Evolutionary conservation across 2,888 invertebrate genomes (phyloP).

Genomic region (Mythimna ferrago): DNA sequence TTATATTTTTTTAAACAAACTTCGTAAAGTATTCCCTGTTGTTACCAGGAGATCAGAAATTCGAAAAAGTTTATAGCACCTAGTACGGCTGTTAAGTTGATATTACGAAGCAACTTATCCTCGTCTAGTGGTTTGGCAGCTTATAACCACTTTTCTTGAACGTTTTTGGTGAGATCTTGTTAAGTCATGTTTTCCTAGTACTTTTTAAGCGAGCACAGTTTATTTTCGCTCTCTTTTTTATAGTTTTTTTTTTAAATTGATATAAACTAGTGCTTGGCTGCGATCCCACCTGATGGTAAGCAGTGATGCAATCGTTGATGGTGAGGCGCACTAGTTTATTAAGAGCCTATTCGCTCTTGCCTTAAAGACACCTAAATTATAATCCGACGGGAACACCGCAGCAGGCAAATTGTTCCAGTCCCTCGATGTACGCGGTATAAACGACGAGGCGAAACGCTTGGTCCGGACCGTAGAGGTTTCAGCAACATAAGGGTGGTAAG

Average conservation of each 20-base stretch:
- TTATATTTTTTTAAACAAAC: conserved; percentile 37
- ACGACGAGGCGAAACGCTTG: no score
- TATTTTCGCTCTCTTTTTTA: conserved; percentile 16
- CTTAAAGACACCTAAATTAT: no score
- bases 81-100: conserved; percentile 40
- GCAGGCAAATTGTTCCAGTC: no score
- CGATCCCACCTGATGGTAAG: no score
- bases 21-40: conserved; percentile 36
- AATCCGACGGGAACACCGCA: no score
- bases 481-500: no score
- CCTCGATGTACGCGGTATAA: no score
- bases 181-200: conserved; percentile 44
- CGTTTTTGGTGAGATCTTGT: conserved; percentile 40
- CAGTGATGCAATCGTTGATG: no score
- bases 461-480: no score
- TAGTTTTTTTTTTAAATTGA: not conserved
- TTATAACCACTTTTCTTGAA: conserved; percentile 24
- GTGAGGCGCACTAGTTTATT: no score
- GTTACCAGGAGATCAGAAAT: conserved; percentile 53
- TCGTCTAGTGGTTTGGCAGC: conserved; percentile 36
- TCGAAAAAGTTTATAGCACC: conserved; percentile 50
- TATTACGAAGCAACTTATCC: conserved; percentile 33
- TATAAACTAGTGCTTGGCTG: no score
- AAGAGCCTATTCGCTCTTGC: no score
- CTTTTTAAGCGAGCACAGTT: conserved; percentile 25